These are phyloP conservation scores for Elegia similella DNA, from an alignment of 2,888 invertebrate species.

Conservation along the genomic window DNA sequence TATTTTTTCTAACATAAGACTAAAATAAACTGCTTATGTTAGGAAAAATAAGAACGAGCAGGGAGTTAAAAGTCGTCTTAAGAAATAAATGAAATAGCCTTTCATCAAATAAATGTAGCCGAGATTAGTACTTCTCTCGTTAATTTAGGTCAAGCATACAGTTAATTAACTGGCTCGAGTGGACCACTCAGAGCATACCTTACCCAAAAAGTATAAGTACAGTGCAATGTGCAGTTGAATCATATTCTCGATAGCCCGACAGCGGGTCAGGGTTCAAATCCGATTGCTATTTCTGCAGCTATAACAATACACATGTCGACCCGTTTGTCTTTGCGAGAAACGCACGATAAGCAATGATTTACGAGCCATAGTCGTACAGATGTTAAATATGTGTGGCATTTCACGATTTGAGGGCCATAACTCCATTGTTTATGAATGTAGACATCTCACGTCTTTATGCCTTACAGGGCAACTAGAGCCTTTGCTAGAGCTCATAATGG, in stretches of 20 bases:
- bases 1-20: no score
- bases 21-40: no score
- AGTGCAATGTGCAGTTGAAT: not conserved
- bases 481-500: no score
- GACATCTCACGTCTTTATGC: not conserved
- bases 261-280: conserved; percentile 5
- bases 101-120: no score
- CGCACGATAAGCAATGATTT: conserved; percentile 10
- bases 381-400: not conserved
- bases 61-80: no score
- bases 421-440: not conserved
- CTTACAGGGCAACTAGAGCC: not conserved
- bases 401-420: not conserved
- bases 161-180: no score
- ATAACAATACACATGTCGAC: conserved; percentile 10
- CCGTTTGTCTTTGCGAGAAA: conserved; percentile 10
- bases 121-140: no score
- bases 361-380: not conserved
- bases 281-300: conserved; percentile 14
- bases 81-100: no score
- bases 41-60: no score
- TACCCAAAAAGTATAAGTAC: no score
- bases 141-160: no score
- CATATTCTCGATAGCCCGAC: conserved; percentile 1
- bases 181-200: no score